Conservation (phyloP, 2,797 vertebrate genomes). For the Staurois parvus region DNA sequence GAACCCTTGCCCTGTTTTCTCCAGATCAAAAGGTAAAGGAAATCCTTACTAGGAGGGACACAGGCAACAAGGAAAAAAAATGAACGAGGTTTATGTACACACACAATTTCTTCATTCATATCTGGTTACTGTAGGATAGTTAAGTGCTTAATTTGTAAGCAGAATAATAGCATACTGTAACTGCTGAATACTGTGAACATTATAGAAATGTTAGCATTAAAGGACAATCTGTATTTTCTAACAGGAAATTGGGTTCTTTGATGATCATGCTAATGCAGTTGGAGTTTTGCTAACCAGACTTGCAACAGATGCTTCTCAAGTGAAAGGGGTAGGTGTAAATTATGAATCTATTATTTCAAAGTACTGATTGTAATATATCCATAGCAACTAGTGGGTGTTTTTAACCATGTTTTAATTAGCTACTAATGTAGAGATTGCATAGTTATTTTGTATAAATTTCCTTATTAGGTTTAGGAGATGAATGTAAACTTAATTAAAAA, state of each 20-base stretch:
- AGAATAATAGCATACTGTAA: not conserved
- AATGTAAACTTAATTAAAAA: too few relatives aligned
- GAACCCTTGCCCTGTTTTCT: too few relatives aligned
- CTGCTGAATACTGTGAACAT: too few relatives aligned
- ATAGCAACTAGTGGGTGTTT: not conserved
- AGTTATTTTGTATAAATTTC: too few relatives aligned
- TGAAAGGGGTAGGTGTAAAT: constrained; percentile 76
- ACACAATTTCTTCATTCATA: too few relatives aligned
- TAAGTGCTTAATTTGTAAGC: not conserved
- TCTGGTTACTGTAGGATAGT: not conserved
- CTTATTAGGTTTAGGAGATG: too few relatives aligned
- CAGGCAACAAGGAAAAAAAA: too few relatives aligned
- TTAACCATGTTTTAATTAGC: not conserved
- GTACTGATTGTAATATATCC: not conserved
- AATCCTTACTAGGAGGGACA: too few relatives aligned
- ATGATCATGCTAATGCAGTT: constrained; percentile 79
- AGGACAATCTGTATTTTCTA: constrained; percentile 28
- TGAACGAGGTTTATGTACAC: too few relatives aligned
- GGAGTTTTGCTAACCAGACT: constrained; percentile 80
- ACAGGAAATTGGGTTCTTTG: constrained; percentile 78
- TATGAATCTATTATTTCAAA: not conserved
- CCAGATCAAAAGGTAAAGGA: too few relatives aligned
- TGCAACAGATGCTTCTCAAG: constrained; percentile 81
- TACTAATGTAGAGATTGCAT: too few relatives aligned
- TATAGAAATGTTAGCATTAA: constrained; percentile 2